Percentiles rank a stretch among this genome's conserved stretches.
phyloP scores from a whole-genome alignment of 2,113 vertebrate species.

The Cololabis saira region DNA sequence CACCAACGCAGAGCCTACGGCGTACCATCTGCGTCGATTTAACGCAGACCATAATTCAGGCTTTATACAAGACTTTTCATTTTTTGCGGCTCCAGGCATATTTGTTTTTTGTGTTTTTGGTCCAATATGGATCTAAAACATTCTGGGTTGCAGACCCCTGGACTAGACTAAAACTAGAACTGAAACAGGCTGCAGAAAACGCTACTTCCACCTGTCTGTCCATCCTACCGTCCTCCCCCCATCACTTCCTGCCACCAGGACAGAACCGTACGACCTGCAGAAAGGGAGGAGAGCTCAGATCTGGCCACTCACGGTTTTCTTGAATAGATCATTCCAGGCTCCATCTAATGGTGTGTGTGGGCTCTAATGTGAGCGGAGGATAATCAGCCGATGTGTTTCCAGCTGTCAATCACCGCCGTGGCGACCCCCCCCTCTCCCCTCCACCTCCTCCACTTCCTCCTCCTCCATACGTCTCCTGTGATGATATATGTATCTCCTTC shows the following conservation, averaged over 20 bases:
- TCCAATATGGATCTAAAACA: no score
- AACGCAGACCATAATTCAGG: no score
- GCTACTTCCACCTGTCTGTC: conserved; percentile 59
- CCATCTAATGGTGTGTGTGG: conserved; percentile 64
- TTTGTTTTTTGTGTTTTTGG: no score
- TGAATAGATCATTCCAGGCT: conserved; percentile 63
- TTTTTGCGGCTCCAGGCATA: no score
- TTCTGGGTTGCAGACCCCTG: no score
- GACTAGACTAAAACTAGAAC: no score
- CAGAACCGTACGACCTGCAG: conserved; percentile 20
- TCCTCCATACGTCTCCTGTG: conserved; percentile 33
- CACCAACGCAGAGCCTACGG: no score
- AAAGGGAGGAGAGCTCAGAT: no score
- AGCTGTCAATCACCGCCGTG: conserved; percentile 37
- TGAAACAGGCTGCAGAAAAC: no score
- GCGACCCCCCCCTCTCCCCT: not conserved
- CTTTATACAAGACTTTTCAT: no score
- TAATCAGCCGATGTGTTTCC: conserved; percentile 48
- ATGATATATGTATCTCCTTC: conserved; percentile 37
- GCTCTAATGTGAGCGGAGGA: conserved; percentile 53
- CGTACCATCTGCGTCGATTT: no score
- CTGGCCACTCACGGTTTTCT: conserved; percentile 54
- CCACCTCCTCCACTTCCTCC: not conserved
- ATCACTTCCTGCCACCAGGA: conserved; percentile 22
- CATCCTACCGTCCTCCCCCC: conserved; percentile 36